Percentiles rank a stretch among this genome's conserved stretches.
Conservation (phyloP, 2,888 invertebrate genomes). For the Dendrolimus pini region DNA sequence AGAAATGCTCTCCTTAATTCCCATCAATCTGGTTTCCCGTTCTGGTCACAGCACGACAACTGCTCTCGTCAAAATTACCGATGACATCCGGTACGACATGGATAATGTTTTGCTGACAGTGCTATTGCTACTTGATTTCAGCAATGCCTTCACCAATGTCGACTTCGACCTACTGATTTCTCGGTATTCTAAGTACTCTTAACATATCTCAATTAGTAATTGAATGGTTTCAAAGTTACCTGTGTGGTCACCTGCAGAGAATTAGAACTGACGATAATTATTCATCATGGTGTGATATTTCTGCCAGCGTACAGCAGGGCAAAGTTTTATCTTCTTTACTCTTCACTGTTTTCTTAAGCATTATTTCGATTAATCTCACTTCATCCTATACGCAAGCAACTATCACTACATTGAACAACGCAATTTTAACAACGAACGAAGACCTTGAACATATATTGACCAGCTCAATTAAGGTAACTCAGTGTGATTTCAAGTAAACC, state of each 20-base stretch:
- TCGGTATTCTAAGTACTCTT: not conserved
- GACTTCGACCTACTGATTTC: not conserved
- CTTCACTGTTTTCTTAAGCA: not conserved
- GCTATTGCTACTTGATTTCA: not conserved
- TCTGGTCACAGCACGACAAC: not conserved
- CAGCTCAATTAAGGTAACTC: too few relatives aligned
- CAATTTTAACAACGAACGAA: too few relatives aligned
- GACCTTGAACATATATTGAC: too few relatives aligned
- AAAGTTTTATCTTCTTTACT: not conserved
- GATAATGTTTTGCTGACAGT: not conserved
- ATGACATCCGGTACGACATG: slow-evolving; percentile 5
- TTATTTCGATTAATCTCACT: not conserved
- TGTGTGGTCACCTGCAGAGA: not conserved
- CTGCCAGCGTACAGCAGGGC: not conserved
- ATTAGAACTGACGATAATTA: not conserved
- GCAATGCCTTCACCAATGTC: not conserved
- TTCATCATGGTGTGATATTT: not conserved
- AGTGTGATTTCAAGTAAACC: too few relatives aligned
- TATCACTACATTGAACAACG: too few relatives aligned
- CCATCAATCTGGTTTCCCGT: not conserved
- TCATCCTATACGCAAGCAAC: not conserved
- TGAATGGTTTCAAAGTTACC: not conserved
- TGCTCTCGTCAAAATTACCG: not conserved
- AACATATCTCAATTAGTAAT: not conserved
- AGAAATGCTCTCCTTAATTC: slow-evolving; percentile 1